Evolutionary conservation across 2,797 vertebrate genomes (phyloP).

Genomic region (Percopsis omiscomaycus): DNA sequence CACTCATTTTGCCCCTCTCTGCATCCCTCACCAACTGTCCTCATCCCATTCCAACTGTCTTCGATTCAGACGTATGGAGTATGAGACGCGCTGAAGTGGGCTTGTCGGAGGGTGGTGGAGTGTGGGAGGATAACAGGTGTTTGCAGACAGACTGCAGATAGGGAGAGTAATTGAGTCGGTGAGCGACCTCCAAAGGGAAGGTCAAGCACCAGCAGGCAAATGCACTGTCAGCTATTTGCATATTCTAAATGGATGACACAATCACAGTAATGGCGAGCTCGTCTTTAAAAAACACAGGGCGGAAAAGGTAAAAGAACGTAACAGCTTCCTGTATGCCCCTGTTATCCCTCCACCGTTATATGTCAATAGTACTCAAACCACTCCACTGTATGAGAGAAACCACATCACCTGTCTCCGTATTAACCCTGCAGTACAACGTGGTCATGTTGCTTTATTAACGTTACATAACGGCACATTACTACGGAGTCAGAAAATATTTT

Average conservation of each 20-base stretch:
- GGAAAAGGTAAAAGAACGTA: slow-evolving; percentile 34
- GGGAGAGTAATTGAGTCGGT: slow-evolving; percentile 82
- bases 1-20: slow-evolving; percentile 29
- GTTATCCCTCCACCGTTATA: slow-evolving; percentile 44
- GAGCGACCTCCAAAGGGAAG: slow-evolving; percentile 83
- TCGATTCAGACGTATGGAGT: slow-evolving; percentile 63
- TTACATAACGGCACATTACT: slow-evolving; percentile 21
- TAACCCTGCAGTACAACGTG: slow-evolving; percentile 44
- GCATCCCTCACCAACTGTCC: slow-evolving; percentile 32
- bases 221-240: slow-evolving; percentile 84
- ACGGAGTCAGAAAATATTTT: slow-evolving; percentile 37
- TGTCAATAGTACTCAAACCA: slow-evolving; percentile 52
- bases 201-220: slow-evolving; percentile 84
- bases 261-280: slow-evolving; percentile 69
- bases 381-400: slow-evolving; percentile 67
- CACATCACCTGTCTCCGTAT: slow-evolving; percentile 68
- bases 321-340: slow-evolving; percentile 36
- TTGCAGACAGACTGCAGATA: slow-evolving; percentile 83
- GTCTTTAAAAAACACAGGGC: slow-evolving; percentile 42
- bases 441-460: slow-evolving; percentile 24
- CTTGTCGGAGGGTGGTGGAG: slow-evolving; percentile 70
- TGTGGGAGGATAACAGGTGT: slow-evolving; percentile 82
- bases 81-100: slow-evolving; percentile 68
- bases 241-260: slow-evolving; percentile 80
- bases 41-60: slow-evolving; percentile 59